Evolutionary conservation across 2,888 invertebrate species (phyloP), one percentile per base, ranked within the genome.

Genomic region (Agrotis puta): DNA sequence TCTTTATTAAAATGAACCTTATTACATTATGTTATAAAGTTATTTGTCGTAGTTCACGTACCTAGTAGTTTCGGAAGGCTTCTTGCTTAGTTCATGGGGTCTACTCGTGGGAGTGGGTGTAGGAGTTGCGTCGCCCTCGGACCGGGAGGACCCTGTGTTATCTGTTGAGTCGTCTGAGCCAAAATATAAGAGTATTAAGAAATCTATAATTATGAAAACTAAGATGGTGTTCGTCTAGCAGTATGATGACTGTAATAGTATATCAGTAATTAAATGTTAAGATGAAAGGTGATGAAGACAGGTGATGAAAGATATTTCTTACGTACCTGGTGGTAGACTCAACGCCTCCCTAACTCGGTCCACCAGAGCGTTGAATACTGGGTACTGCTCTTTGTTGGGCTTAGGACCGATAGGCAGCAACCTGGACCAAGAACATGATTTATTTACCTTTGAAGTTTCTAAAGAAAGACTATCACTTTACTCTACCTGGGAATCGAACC

Each of bases 401-500:
- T 92, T 93, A 0, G 98, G 97, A 0, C 98, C 98, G 72, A 98
- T 98, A 0, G 98, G 98, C 18, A 98, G 91, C 68, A 98, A 93
- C 70, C 98, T 96, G 85, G 0, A 84, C 5, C 13, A 56, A 54
- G 18, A 39, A 33, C 7, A 9, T 33, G 7, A 33, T 33, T 27
- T 33, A 9, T 5, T 27, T n/a, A n/a, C n/a, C n/a, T n/a, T n/a
- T n/a, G n/a, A n/a, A n/a, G n/a, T n/a, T n/a, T n/a, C n/a, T n/a
- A n/a, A n/a, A n/a, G n/a, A n/a, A n/a, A n/a, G n/a, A n/a, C n/a
- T n/a, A n/a, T n/a, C n/a, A n/a, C n/a, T n/a, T n/a, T n/a, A n/a
- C n/a, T n/a, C n/a, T n/a, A n/a, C n/a, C n/a, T n/a, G n/a, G n/a
- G n/a, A n/a, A n/a, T n/a, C n/a, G n/a, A n/a, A n/a, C n/a, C n/a